Evolutionary conservation across 2,888 invertebrate species (phyloP).

Genomic region (Orchesellides sinensis): DNA sequence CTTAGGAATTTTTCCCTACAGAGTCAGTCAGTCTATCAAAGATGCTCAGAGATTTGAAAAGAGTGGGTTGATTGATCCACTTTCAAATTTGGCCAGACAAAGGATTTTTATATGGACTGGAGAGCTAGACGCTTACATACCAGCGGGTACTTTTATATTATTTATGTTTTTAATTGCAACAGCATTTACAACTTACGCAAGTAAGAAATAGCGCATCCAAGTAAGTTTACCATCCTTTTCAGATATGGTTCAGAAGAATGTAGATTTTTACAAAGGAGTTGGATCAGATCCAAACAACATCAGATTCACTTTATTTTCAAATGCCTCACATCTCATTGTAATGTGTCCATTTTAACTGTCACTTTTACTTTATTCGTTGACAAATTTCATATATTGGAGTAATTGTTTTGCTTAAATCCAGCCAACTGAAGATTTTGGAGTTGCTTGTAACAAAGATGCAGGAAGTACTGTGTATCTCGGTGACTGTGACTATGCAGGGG

Average conservation of each 20-base stretch:
- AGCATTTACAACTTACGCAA: not conserved
- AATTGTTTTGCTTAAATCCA: slow-evolving; percentile 23
- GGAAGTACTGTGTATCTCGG: slow-evolving; percentile 66
- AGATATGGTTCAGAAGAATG: slow-evolving; percentile 68
- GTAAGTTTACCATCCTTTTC: not conserved
- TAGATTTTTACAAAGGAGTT: slow-evolving; percentile 66
- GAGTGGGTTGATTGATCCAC: slow-evolving; percentile 64
- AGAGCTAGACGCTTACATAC: slow-evolving; percentile 66
- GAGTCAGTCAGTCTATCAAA: slow-evolving; percentile 45
- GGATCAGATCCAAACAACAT: slow-evolving; percentile 43
- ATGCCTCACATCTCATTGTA: slow-evolving; percentile 70
- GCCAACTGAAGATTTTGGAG: slow-evolving; percentile 70
- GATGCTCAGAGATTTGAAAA: slow-evolving; percentile 65
- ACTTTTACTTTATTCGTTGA: too few species aligned
- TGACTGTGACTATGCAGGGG: slow-evolving; percentile 69
- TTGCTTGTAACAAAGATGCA: slow-evolving; percentile 65
- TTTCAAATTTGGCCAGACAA: slow-evolving; percentile 57
- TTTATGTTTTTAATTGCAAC: not conserved
- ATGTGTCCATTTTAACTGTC: not conserved
- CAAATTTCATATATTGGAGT: not conserved
- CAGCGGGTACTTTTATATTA: slow-evolving; percentile 64
- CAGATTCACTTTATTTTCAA: slow-evolving; percentile 32
- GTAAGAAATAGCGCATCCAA: not conserved
- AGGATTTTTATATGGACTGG: slow-evolving; percentile 72
- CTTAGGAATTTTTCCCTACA: slow-evolving; percentile 66